These are phyloP conservation scores for Phoebastria nigripes DNA, from an alignment of 2,797 vertebrate species.

Conservation along the genomic window DNA sequence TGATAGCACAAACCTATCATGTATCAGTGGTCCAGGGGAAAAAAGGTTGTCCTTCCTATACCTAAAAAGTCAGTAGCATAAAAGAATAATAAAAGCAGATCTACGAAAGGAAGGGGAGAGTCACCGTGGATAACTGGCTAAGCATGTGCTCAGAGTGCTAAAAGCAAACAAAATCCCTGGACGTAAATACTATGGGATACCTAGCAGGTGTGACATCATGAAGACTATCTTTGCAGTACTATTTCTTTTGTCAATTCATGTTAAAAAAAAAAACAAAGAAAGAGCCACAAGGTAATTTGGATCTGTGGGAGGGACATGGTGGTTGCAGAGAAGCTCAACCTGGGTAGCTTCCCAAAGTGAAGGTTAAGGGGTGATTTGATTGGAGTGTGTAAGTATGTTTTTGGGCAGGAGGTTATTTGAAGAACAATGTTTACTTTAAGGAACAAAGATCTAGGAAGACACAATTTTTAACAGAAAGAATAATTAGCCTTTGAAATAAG, in stretches of 20 bases:
- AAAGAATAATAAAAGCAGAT: not conserved
- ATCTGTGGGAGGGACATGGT: not conserved
- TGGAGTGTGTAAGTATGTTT: not conserved
- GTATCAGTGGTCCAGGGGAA: not conserved
- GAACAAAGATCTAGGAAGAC: not conserved
- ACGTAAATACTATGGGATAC: not conserved
- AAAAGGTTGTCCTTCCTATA: not conserved
- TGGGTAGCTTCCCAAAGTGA: not conserved
- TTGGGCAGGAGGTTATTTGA: not conserved
- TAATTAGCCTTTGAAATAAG: not conserved
- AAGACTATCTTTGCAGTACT: not conserved
- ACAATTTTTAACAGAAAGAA: not conserved
- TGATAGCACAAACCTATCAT: not conserved
- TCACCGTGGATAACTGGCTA: not conserved
- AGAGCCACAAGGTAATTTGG: not conserved
- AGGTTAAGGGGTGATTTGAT: not conserved
- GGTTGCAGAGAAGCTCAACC: not conserved
- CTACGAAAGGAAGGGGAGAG: not conserved
- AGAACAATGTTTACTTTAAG: not conserved
- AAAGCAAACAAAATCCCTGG: not conserved
- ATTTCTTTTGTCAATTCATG: not conserved
- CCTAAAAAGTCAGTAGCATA: not conserved
- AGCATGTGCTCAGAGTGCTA: not conserved
- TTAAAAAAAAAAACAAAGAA: not conserved
- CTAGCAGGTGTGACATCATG: not conserved